Evolutionary conservation across 2,113 vertebrate species (phyloP).

Genomic region (Rhabdomys dilectus): DNA sequence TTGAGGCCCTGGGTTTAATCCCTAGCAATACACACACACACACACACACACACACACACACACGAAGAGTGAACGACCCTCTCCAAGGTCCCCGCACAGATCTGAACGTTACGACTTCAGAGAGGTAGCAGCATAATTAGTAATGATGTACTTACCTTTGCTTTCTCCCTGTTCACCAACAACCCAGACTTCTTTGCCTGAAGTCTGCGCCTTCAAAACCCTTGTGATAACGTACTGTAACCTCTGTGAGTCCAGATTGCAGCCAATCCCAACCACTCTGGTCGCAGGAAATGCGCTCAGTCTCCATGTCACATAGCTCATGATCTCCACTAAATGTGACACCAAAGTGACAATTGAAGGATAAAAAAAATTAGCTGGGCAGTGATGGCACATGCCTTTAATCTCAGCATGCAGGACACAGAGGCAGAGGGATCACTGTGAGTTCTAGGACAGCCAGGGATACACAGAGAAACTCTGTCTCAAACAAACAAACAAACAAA

Average conservation of each 20-base stretch:
- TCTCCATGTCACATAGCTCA: constrained; percentile 96
- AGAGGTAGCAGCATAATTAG: not conserved
- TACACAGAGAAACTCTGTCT: not conserved
- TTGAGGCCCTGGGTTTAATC: not conserved
- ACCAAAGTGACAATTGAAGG: constrained; percentile 66
- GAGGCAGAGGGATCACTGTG: not conserved
- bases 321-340: constrained; percentile 92
- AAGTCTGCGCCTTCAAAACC: constrained; percentile 86
- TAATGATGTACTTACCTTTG: constrained; percentile 89
- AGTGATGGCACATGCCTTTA: not conserved
- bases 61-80: not conserved
- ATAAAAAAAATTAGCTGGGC: not conserved
- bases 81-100: not conserved
- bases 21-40: not conserved
- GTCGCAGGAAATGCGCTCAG: constrained; percentile 92
- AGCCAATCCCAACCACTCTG: constrained; percentile 94
- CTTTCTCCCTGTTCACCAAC: constrained; percentile 95
- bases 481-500: not conserved
- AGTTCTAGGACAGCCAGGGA: not conserved
- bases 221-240: constrained; percentile 90
- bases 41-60: too few species aligned
- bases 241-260: constrained; percentile 95
- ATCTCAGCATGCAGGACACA: not conserved
- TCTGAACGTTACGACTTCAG: not conserved
- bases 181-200: constrained; percentile 92